Conservation (phyloP, 2,113 vertebrate genomes). For the Thymallus thymallus region DNA sequence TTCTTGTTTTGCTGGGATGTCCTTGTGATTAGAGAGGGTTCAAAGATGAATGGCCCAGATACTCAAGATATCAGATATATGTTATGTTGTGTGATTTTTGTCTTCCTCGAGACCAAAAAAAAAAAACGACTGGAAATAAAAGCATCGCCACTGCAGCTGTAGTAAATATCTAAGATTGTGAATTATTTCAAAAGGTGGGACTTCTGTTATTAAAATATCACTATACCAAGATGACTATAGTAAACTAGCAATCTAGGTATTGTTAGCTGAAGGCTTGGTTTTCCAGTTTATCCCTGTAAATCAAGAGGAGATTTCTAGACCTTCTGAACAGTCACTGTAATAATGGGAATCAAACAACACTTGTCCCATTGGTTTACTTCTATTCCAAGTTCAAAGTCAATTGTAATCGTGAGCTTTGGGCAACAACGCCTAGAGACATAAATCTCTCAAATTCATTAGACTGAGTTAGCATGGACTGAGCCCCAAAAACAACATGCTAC, state of each 20-base stretch:
- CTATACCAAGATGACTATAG: too few species aligned
- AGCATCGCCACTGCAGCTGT: not conserved
- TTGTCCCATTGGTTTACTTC: constrained; percentile 2
- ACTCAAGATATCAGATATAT: constrained; percentile 16
- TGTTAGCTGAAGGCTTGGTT: too few species aligned
- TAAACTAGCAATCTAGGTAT: too few species aligned
- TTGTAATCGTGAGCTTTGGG: constrained; percentile 41
- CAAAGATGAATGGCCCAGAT: constrained; percentile 36
- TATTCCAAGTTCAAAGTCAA: constrained; percentile 30
- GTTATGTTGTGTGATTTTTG: not conserved
- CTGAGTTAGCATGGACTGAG: constrained; percentile 33
- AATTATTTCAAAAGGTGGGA: too few species aligned
- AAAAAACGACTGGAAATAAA: not conserved
- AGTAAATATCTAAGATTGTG: not conserved
- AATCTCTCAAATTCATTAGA: constrained; percentile 41
- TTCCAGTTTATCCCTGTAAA: too few species aligned
- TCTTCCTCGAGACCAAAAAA: not conserved
- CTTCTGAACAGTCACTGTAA: too few species aligned
- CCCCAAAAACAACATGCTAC: constrained; percentile 62
- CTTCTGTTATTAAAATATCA: too few species aligned
- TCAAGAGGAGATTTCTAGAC: too few species aligned
- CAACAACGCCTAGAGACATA: constrained; percentile 52
- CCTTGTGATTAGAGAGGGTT: constrained; percentile 38
- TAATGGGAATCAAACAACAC: too few species aligned
- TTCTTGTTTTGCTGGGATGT: constrained; percentile 14